phyloP scores from a whole-genome alignment of 2,113 vertebrate species.

The Aldabrachelys gigantea region DNA sequence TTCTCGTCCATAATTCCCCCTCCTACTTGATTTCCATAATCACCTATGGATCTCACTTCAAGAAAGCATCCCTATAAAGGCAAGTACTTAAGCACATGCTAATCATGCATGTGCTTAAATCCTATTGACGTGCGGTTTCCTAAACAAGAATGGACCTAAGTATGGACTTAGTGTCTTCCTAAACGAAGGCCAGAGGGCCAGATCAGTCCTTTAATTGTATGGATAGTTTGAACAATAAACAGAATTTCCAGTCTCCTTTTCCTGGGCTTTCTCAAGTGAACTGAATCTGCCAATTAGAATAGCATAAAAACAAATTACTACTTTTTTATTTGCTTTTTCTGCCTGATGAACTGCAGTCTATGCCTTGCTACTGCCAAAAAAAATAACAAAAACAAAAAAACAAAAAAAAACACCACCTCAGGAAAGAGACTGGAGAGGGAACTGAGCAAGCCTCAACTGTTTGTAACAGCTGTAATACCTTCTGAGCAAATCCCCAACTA shows the following conservation, averaged over 20 bases:
- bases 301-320: background rate
- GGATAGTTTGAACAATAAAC: background rate
- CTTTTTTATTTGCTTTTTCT: background rate
- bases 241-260: background rate
- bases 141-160: background rate
- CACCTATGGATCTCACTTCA: background rate
- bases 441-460: background rate
- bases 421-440: background rate
- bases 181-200: background rate
- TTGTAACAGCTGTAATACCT: background rate
- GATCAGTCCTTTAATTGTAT: background rate
- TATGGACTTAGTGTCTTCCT: background rate
- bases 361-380: background rate
- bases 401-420: background rate
- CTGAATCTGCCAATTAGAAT: background rate
- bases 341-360: background rate
- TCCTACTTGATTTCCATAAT: background rate
- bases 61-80: background rate
- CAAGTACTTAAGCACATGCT: background rate
- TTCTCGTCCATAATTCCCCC: background rate
- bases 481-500: background rate
- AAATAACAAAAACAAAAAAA: background rate
- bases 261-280: fast-evolving
- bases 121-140: background rate
- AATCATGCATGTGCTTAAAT: background rate